Evolutionary conservation across 2,888 invertebrate genomes (phyloP).

Genomic region (Bombylius discolor): DNA sequence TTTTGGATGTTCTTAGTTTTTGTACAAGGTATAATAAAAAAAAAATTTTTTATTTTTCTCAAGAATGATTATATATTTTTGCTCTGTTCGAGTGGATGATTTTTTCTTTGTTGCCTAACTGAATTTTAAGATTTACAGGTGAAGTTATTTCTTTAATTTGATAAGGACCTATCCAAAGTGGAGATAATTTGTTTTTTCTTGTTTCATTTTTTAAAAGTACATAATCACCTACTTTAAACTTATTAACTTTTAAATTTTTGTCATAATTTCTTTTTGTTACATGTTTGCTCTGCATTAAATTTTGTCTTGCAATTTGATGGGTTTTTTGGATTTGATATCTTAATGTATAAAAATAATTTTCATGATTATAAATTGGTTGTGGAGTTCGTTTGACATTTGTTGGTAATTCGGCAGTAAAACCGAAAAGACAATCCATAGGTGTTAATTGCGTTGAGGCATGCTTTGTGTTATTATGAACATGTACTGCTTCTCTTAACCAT

Average conservation of each 20-base stretch:
- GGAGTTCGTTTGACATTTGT: neutral
- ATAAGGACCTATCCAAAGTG: neutral
- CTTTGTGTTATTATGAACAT: no score
- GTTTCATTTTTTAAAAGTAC: neutral
- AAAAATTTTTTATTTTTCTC: no score
- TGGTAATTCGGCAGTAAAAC: neutral
- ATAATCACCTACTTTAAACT: neutral
- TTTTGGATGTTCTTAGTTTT: no score
- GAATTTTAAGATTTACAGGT: no score
- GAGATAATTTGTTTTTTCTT: neutral
- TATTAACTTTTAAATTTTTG: neutral
- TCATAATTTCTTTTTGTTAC: neutral
- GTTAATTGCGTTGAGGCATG: constrained; percentile 1
- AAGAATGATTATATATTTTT: no score
- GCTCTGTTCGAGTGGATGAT: no score
- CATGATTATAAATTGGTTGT: neutral
- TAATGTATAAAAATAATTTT: neutral
- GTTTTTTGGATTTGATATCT: neutral
- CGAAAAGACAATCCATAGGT: neutral
- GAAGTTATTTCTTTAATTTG: neutral
- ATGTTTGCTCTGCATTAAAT: neutral
- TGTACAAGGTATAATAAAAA: no score
- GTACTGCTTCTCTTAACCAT: no score
- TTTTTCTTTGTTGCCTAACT: no score
- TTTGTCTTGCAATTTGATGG: neutral